Percentiles rank a stretch among this genome's conserved stretches.
These are phyloP conservation scores for Choloepus hoffmanni DNA, from an alignment of 2,113 vertebrate genomes.

Conservation along the genomic window DNA sequence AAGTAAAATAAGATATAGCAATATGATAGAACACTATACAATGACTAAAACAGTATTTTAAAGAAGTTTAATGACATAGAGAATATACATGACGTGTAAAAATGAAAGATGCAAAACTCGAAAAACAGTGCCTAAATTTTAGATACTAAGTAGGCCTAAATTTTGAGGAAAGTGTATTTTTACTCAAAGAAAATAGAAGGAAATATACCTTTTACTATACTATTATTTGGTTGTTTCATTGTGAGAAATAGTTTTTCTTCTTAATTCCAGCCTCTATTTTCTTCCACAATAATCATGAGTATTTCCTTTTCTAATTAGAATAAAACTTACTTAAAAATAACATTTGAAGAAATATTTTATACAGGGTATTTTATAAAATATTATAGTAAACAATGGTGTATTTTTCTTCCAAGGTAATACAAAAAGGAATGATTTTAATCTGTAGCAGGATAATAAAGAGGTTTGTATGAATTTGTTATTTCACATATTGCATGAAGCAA, in stretches of 20 bases:
- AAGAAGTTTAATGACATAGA: neutral
- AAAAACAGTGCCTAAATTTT: neutral
- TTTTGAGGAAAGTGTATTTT: neutral
- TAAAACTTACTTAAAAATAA: conserved; percentile 28
- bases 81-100: neutral
- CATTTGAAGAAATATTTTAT: conserved; percentile 51
- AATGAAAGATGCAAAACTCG: neutral
- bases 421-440: conserved; percentile 16
- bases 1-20: neutral
- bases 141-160: neutral
- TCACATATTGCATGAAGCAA: neutral
- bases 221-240: neutral
- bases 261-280: neutral
- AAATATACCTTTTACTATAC: neutral
- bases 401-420: neutral
- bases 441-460: neutral
- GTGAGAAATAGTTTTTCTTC: neutral
- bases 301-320: neutral
- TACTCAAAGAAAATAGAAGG: neutral
- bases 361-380: neutral
- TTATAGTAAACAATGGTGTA: neutral
- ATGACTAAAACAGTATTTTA: neutral
- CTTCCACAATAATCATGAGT: neutral
- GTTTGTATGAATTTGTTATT: neutral
- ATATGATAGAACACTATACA: neutral